A percentile compares a stretch with the other conserved stretches of the same genome.
Conservation (phyloP, 2,797 vertebrate genomes). For the Euphonia xanthogaster region DNA sequence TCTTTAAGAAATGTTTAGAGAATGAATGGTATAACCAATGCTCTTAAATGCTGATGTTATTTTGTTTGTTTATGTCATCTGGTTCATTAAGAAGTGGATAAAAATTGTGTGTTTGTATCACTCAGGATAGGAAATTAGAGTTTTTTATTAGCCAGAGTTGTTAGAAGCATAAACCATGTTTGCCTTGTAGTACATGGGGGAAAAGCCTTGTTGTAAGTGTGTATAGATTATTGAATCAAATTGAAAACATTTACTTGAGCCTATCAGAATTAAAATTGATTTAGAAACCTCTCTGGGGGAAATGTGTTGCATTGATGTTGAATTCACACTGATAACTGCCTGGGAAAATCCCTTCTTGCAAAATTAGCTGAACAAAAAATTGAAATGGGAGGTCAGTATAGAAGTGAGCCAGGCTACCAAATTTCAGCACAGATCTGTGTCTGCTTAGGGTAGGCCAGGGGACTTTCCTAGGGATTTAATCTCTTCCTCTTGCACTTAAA, state of each 20-base stretch:
- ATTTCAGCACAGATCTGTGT: not conserved
- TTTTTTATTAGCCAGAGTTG: conserved; percentile 33
- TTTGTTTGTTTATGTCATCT: not conserved
- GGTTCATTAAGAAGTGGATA: not conserved
- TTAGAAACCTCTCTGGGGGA: conserved; percentile 43
- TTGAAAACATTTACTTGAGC: conserved; percentile 66
- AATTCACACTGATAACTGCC: not conserved
- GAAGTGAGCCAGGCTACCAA: not conserved
- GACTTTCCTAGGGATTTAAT: not conserved
- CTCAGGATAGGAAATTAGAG: not conserved
- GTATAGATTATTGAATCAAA: conserved; percentile 70
- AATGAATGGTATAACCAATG: not conserved
- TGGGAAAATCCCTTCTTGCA: not conserved
- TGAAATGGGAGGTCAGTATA: not conserved
- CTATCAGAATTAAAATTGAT: conserved; percentile 59
- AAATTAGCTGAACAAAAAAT: not conserved
- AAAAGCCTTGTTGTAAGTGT: conserved; percentile 49
- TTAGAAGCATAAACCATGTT: conserved; percentile 25
- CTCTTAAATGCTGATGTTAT: not conserved
- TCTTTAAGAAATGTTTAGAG: not conserved
- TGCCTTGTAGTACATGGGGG: conserved; percentile 37
- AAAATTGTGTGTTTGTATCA: not conserved
- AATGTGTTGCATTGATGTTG: conserved; percentile 11
- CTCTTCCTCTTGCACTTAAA: not conserved
- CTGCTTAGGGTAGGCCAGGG: not conserved